Percentiles rank a stretch among this genome's conserved stretches.
Evolutionary conservation across 2,113 vertebrate genomes (phyloP).

Genomic region (Motacilla alba): DNA sequence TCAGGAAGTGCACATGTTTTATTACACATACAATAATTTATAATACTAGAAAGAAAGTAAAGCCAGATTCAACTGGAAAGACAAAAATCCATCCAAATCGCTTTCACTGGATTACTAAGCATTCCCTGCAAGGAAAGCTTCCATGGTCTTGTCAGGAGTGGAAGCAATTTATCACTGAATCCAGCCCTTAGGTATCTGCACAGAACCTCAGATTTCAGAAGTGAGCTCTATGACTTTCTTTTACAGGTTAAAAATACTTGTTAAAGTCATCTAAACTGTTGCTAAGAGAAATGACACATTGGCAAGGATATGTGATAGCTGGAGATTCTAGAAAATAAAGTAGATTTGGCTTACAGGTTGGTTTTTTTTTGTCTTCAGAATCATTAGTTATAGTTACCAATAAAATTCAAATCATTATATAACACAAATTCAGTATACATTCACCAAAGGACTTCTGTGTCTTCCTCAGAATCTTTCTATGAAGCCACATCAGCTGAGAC

Average conservation of each 20-base stretch:
- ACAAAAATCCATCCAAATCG: neutral
- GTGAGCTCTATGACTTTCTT: constrained; percentile 16
- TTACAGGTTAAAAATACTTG: constrained; percentile 58
- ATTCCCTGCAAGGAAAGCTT: neutral
- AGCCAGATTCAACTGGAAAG: neutral
- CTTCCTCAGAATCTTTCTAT: neutral
- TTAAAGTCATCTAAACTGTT: constrained; percentile 22
- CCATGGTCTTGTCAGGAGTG: neutral
- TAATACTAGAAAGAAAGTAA: neutral
- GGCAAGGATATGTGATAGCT: constrained; percentile 23
- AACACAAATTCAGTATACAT: neutral
- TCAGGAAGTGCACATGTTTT: neutral
- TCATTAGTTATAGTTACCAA: constrained; percentile 17
- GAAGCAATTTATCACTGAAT: neutral
- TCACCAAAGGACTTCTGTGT: neutral
- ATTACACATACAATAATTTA: neutral
- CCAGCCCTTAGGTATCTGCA: neutral
- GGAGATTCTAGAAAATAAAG: constrained; percentile 51
- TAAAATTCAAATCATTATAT: constrained; percentile 14
- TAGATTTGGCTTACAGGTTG: constrained; percentile 29
- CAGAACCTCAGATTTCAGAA: constrained; percentile 19
- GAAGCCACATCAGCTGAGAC: neutral
- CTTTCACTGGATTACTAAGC: neutral
- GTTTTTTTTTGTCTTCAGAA: constrained; percentile 12
- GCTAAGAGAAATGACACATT: constrained; percentile 58